Base-by-base conservation (phyloP, 2,888 invertebrate species). In the Lepidocyrtoides sp. region DNA sequence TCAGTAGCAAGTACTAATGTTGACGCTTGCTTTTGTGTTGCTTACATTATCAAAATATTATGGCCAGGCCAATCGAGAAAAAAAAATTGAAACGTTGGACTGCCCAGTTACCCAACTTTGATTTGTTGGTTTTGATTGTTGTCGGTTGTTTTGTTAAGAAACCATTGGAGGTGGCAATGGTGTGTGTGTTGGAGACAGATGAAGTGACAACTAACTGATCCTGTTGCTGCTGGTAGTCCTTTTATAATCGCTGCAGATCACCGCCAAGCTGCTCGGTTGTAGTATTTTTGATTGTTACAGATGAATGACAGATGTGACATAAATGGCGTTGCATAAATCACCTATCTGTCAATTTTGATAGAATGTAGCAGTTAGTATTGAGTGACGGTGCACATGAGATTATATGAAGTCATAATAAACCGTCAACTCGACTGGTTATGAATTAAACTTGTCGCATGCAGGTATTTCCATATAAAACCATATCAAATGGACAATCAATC, bases 321-420 rank as follows among this genome's bases (percentile, higher is more conserved):
- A 91, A 91, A 91, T 89, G 91, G 91, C 23, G 83, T 77, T 75
- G 84, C 79, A 85, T 87, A 84, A 83, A 89, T 91, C 91, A 79
- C 88, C 81, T 75, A 83, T 63, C 83, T 89, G 89, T 89, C 89
- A 89, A 89, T 83, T 51, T 60, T 26, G 57, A 81, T 23, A 26
- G n/a, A 82, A 57, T 41, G 3, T 8, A 20, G 20, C 8, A 2
- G 26, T n/a, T n/a, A 32, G 23, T 20, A 20, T 26, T 66, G 77
- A 84, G 54, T 88, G 48, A 88, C 81, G 29, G 8, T 54, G 54
- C 54, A 44, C 77, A 86, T n/a, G 75, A 75, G 20, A 72, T 44
- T 20, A 72, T 72, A 75, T 75, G 48, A 75, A 48, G 75, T 48
- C 75, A 75, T 79, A 79, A 57, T 23, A 79, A 20, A 77, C 77